Evolutionary conservation across 2,797 vertebrate genomes (phyloP).

Genomic region (Hozukius guyotensis): DNA sequence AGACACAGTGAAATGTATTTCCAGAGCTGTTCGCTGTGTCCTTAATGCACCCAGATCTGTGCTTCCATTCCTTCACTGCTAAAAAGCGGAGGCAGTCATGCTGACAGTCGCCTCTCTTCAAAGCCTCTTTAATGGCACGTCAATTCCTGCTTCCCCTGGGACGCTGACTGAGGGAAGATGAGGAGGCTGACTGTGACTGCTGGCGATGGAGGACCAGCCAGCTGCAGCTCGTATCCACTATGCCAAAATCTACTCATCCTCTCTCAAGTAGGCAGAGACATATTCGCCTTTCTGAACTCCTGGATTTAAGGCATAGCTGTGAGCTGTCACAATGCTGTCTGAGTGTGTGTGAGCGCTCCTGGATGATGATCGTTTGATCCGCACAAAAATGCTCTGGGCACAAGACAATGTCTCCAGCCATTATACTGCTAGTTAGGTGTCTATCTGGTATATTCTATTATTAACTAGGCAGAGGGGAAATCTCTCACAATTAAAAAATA

Average conservation of each 20-base stretch:
- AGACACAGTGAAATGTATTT: constrained; percentile 46
- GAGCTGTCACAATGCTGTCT: constrained; percentile 64
- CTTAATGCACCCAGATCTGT: constrained; percentile 61
- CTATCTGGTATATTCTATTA: constrained; percentile 66
- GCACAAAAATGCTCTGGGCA: constrained; percentile 55
- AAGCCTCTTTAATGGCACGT: constrained; percentile 75
- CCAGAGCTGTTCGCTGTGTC: constrained; percentile 43
- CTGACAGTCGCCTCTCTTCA: constrained; percentile 76
- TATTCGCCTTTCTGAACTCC: constrained; percentile 62
- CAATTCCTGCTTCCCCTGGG: constrained; percentile 72
- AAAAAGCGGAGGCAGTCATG: constrained; percentile 61
- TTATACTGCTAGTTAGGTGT: constrained; percentile 38
- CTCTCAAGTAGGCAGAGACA: constrained; percentile 62
- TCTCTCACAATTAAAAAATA: constrained; percentile 61
- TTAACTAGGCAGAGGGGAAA: constrained; percentile 60
- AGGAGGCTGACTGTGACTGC: constrained; percentile 68
- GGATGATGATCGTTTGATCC: constrained; percentile 64
- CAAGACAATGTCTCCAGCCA: constrained; percentile 60
- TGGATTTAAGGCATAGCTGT: constrained; percentile 60
- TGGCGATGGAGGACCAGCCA: constrained; percentile 66
- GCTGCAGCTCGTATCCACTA: constrained; percentile 56
- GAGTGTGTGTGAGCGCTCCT: constrained; percentile 18
- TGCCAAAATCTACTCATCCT: constrained; percentile 46
- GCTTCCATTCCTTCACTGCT: constrained; percentile 45
- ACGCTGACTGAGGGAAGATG: constrained; percentile 63